Percentiles rank a stretch among this genome's conserved stretches.
Conservation (phyloP, 2,888 invertebrate species). For the Brachycybe producta region DNA sequence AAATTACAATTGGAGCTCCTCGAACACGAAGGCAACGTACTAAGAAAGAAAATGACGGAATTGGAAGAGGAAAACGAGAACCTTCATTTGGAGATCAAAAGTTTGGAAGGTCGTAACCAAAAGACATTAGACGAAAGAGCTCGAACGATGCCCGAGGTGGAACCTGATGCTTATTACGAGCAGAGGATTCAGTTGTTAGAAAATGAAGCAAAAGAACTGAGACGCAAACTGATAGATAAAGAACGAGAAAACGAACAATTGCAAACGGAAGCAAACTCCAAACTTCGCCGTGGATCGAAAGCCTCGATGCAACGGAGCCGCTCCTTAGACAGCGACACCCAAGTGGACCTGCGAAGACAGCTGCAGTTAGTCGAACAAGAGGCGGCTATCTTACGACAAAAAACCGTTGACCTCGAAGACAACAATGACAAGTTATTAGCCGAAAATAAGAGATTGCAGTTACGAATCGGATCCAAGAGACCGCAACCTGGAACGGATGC, state of each 20-base stretch:
- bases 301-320: slow-evolving; percentile 29
- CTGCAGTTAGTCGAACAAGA: slow-evolving; percentile 65
- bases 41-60: slow-evolving; percentile 70
- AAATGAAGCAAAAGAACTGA: slow-evolving; percentile 57
- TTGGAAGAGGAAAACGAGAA: slow-evolving; percentile 65
- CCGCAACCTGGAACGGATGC: slow-evolving; percentile 26
- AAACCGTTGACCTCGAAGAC: slow-evolving; percentile 44
- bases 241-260: slow-evolving; percentile 63
- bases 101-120: slow-evolving; percentile 55
- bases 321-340: slow-evolving; percentile 31
- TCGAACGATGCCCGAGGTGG: not conserved
- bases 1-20: slow-evolving; percentile 73
- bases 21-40: slow-evolving; percentile 74
- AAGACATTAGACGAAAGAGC: slow-evolving; percentile 21
- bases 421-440: slow-evolving; percentile 61
- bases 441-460: slow-evolving; percentile 58
- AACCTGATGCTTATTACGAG: slow-evolving; percentile 42
- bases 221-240: slow-evolving; percentile 60
- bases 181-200: slow-evolving; percentile 45
- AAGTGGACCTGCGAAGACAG: slow-evolving; percentile 54
- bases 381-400: slow-evolving; percentile 51
- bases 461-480: slow-evolving; percentile 30
- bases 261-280: slow-evolving; percentile 54
- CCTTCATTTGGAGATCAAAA: slow-evolving; percentile 53
- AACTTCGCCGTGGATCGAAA: slow-evolving; percentile 27